Percentiles rank a stretch among this genome's conserved stretches.
Conservation (phyloP, 2,113 vertebrate species). For the Trematocara unimaculatum region DNA sequence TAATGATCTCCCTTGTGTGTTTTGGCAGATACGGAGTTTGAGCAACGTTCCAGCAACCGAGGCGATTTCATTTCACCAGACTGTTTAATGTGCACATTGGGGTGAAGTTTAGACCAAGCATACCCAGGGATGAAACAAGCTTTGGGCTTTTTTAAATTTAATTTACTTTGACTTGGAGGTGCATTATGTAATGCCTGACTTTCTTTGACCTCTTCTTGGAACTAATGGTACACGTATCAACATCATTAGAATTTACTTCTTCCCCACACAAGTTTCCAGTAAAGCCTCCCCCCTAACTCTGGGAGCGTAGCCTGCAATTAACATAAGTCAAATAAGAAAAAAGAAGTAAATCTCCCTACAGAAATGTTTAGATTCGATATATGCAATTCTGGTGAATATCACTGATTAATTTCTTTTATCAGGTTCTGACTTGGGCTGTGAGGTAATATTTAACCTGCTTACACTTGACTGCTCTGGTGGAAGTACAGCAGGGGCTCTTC, state of each 20-base stretch:
- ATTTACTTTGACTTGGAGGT: neutral
- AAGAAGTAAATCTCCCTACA: neutral
- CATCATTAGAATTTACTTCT: neutral
- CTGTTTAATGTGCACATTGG: slow-evolving; percentile 1
- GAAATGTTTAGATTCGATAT: neutral
- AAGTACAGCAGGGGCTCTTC: neutral
- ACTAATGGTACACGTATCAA: neutral
- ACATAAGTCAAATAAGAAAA: neutral
- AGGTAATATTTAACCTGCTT: neutral
- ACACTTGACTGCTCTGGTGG: neutral
- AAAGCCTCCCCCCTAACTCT: neutral
- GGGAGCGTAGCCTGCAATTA: neutral
- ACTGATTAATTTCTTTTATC: neutral
- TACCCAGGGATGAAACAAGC: neutral
- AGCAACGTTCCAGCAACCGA: neutral
- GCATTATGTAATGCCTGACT: neutral
- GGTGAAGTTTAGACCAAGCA: slow-evolving; percentile 6
- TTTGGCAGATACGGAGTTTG: slow-evolving; percentile 12
- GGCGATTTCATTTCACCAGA: slow-evolving; percentile 17
- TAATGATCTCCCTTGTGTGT: slow-evolving; percentile 42
- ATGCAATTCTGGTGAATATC: neutral
- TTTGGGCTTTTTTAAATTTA: neutral
- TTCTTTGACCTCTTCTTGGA: neutral
- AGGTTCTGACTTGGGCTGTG: neutral
- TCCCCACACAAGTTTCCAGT: slow-evolving; percentile 1